Evolutionary conservation across 2,797 vertebrate genomes (phyloP), one percentile per base, ranked within the genome.

Genomic region (Periophthalmus magnuspinnatus): DNA sequence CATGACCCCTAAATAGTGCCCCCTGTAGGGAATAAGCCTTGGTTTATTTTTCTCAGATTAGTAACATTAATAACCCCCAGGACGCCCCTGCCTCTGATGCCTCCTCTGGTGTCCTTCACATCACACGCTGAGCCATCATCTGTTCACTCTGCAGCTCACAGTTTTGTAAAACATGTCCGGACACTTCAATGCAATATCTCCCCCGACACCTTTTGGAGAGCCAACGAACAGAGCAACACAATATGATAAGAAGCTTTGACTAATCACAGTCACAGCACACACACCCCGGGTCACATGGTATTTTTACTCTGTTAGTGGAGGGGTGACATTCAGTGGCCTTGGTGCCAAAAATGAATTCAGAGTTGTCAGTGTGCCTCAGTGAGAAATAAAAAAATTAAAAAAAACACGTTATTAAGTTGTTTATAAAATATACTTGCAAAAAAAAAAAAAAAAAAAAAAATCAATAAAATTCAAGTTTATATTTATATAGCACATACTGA

Each of bases 131-230:
- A 81, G 78, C 65, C 9, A 77, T 84, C 81, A 68, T 79, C 79
- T 78, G 74, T 88, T 63, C 86, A 63, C 78, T 57, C 47, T 14
- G 33, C 68, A 67, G 64, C 32, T 74, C 79, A 82, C 81, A 62
- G 76, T 81, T 81, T 65, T 73, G 72, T 81, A 71, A 89, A 68
- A 77, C 70, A 76, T 78, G 80, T 70, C 76, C 84, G 65, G 57
- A 59, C 85, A 85, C 80, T 90, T 89, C 82, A 84, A 78, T 72
- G 74, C 76, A 83, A 81, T 87, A 70, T 79, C 69, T 66, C 34
- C 14, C 68, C 76, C 1, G 68, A 59, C 63, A 22, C 78, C 67
- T 68, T n/a, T 36, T 22, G n/a, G 22, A 69, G 69, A 84, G 74
- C 68, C 77, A 36, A 77, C 75, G 69, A 80, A 75, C 34, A 16